Conservation (phyloP, 2,888 invertebrate species). For the Heliconius ismenius region DNA sequence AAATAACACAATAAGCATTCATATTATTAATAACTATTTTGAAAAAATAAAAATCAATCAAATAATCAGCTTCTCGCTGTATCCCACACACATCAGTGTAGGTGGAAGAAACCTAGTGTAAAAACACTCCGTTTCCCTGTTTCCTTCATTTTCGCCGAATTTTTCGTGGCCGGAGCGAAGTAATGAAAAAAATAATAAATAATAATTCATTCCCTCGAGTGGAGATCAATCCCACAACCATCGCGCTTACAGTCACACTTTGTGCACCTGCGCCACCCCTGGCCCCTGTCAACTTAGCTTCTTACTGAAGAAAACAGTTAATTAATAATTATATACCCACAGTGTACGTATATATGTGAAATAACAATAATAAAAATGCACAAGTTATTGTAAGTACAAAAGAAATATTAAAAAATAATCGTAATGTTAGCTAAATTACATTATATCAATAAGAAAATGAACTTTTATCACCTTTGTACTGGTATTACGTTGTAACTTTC, state of each 20-base stretch:
- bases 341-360: neutral
- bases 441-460: neutral
- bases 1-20: no score
- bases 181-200: neutral
- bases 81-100: neutral
- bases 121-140: no score
- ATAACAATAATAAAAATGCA: neutral
- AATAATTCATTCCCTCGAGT: neutral
- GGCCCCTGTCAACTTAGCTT: neutral
- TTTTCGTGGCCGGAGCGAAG: neutral
- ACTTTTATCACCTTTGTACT: slow-evolving; percentile 5
- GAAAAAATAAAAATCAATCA: no score
- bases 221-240: neutral
- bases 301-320: no score
- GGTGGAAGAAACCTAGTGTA: neutral
- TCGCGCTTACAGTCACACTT: neutral
- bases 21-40: no score
- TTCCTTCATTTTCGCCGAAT: neutral
- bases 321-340: no score
- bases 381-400: neutral
- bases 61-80: no score
- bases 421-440: neutral
- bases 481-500: slow-evolving; percentile 9
- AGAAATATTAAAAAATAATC: neutral
- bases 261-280: neutral